A percentile compares a stretch with the other conserved stretches of the same genome.
Evolutionary conservation across 1,140 invertebrate genomes (phyloP).

Genomic region (Hestina assimilis): DNA sequence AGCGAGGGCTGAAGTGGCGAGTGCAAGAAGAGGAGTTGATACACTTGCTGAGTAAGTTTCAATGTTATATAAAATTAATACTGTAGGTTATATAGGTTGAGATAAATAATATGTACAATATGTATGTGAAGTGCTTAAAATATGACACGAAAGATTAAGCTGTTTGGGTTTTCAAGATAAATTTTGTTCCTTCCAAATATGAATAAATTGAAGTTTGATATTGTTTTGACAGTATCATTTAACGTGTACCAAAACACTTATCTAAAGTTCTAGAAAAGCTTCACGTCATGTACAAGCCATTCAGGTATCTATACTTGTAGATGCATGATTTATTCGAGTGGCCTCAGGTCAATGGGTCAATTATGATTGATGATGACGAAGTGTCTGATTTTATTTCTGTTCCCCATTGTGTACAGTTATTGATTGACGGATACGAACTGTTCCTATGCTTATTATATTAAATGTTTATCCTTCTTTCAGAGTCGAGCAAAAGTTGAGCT

Average conservation of each 20-base stretch:
- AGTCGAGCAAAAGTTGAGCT: slow-evolving; percentile 93
- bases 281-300: slow-evolving; percentile 15
- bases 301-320: slow-evolving; percentile 24
- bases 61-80: not conserved
- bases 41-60: slow-evolving; percentile 90
- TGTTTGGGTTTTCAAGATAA: no score
- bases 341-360: slow-evolving; percentile 26
- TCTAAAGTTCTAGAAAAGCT: slow-evolving; percentile 14
- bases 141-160: no score
- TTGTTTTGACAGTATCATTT: slow-evolving; percentile 5
- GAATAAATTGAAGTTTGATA: not conserved
- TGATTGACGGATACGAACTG: slow-evolving; percentile 12
- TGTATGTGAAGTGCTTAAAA: no score
- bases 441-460: slow-evolving; percentile 12
- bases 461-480: slow-evolving; percentile 75
- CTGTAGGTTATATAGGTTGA: no score
- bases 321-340: slow-evolving; percentile 26
- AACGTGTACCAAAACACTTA: slow-evolving; percentile 8
- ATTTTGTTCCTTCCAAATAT: no score
- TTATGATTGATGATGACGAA: slow-evolving; percentile 31
- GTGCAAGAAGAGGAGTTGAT: slow-evolving; percentile 94
- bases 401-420: slow-evolving; percentile 25
- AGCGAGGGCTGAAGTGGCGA: slow-evolving; percentile 93
- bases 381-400: slow-evolving; percentile 27
- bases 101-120: no score